Evolutionary conservation across 2,888 invertebrate genomes (phyloP), one percentile per base, ranked within the genome.

Genomic region (Microplitis deprimator): DNA sequence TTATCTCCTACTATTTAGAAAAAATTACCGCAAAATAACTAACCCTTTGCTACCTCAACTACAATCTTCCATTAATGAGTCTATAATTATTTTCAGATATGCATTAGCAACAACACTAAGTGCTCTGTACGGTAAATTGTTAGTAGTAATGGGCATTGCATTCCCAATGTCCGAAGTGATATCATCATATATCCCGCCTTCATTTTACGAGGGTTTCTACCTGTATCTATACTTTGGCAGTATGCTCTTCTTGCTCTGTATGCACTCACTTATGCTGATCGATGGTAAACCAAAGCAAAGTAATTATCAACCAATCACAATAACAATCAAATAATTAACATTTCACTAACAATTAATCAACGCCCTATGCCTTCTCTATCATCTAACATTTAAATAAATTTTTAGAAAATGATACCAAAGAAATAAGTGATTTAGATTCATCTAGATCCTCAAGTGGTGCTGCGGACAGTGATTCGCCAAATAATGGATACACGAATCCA

Each of bases 121-220:
- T 80, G 97, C 97, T 0, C 92, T 98, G 40, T 98, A 98, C 89
- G 97, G 97, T 68, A 97, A 98, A 91, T 92, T 98, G 73, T 91
- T 98, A 84, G 97, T 98, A 64, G 97, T 98, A 68, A 96, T 97
- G 95, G 98, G 98, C 80, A 94, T 97, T 81, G 97, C 97, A 16
- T 97, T 98, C 90, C 98, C 98, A 73, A 95, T 98, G 94, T 96
- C 98, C 80, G 97, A 98, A 92, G 97, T 97, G 84, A 97, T 97
- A 88, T 97, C 97, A 67, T 96, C 96, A 29, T 96, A 96, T 91
- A 96, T 97, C 88, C 97, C 97, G 86, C 96, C 96, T 81, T 96
- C 96, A 41, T 97, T 96, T 91, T 97, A 97, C 91, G 97, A 97
- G 93, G 96, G 95, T 10, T 96, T 96, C 91, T 96, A 96, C 91